Evolutionary conservation across 2,797 vertebrate genomes (phyloP).

Genomic region (Fistularia commersonii): DNA sequence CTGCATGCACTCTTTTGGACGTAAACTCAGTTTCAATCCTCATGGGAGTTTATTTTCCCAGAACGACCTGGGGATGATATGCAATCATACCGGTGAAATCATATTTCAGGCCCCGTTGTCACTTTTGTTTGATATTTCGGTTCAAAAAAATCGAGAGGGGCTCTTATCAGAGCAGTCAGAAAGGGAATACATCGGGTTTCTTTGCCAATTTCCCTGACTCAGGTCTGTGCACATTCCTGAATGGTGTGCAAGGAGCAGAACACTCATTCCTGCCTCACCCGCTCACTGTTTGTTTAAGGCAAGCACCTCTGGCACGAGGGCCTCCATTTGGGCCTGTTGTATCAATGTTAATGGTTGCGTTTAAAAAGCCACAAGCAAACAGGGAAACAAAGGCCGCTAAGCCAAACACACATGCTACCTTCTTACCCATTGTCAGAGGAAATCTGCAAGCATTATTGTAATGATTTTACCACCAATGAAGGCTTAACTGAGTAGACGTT

Average conservation of each 20-base stretch:
- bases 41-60: slow-evolving; percentile 6
- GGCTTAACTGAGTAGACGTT: neutral
- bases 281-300: slow-evolving; percentile 16
- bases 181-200: neutral
- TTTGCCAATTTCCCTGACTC: too few species aligned
- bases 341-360: slow-evolving; percentile 7
- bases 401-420: slow-evolving; percentile 22
- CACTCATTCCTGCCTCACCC: neutral
- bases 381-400: slow-evolving; percentile 22
- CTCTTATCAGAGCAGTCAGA: neutral
- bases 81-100: too few species aligned
- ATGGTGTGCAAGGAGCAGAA: slow-evolving; percentile 7
- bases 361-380: slow-evolving; percentile 31
- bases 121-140: too few species aligned
- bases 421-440: slow-evolving; percentile 6
- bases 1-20: slow-evolving; percentile 48
- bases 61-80: too few species aligned
- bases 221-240: slow-evolving; percentile 26
- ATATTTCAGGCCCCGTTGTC: too few species aligned
- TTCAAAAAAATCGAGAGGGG: too few species aligned
- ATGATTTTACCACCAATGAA: too few species aligned
- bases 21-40: slow-evolving; percentile 5
- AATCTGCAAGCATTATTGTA: neutral
- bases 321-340: slow-evolving; percentile 14
- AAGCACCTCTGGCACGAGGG: slow-evolving; percentile 18